Conservation (phyloP, 2,797 vertebrate species). For the Spinibarbus caldwelli region DNA sequence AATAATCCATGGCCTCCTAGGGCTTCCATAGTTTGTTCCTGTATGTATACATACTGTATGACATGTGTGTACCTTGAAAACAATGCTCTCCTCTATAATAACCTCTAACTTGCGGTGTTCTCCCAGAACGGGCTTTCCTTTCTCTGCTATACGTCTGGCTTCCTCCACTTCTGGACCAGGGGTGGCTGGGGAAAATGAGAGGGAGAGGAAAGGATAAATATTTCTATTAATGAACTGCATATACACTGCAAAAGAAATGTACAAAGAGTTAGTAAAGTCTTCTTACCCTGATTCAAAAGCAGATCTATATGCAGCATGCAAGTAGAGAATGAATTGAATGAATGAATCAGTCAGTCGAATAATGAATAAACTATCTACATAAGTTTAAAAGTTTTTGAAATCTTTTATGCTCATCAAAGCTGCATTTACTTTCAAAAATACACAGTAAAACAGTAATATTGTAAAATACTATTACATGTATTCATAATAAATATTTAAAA, state of each 20-base stretch:
- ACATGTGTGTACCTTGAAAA: conserved; percentile 84
- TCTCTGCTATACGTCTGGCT: conserved; percentile 86
- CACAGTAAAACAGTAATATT: not conserved
- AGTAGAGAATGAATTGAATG: conserved; percentile 12
- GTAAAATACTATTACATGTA: too few species aligned
- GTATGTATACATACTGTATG: not conserved
- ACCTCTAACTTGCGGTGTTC: conserved; percentile 86
- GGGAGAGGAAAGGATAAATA: not conserved
- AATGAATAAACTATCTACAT: not conserved
- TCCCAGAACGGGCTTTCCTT: conserved; percentile 89
- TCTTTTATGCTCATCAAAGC: not conserved
- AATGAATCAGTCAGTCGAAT: not conserved
- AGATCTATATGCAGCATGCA: conserved; percentile 67
- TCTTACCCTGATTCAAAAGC: conserved; percentile 81
- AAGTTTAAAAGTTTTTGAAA: not conserved
- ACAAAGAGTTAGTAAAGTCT: not conserved
- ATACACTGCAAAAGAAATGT: not conserved
- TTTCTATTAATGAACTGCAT: not conserved
- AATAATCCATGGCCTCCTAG: not conserved
- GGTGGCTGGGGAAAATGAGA: conserved; percentile 61
- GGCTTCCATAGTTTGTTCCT: not conserved
- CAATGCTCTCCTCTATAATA: conserved; percentile 88
- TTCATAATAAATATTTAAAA: too few species aligned
- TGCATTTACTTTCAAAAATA: not conserved
- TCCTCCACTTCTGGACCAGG: conserved; percentile 84